Conservation (phyloP, 2,797 vertebrate species). For the Zalophus californianus region DNA sequence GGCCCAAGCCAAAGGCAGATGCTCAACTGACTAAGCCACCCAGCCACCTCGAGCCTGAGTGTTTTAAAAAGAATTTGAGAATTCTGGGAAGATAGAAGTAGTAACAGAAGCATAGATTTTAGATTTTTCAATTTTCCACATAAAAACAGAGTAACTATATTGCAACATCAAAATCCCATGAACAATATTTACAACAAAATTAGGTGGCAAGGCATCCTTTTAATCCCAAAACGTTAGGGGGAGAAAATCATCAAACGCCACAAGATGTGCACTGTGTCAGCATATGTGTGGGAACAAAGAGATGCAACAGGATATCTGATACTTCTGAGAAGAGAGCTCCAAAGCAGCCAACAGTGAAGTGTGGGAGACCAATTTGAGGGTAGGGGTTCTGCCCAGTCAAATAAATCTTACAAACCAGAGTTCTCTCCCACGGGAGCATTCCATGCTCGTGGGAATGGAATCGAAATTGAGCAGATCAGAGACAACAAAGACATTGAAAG, state of each 20-base stretch:
- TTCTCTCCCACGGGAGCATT: background rate
- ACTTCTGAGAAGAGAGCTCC: background rate
- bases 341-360: background rate
- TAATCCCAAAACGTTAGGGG: background rate
- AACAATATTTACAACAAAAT: conserved; percentile 46
- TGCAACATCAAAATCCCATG: conserved; percentile 27
- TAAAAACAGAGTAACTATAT: background rate
- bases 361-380: background rate
- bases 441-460: background rate
- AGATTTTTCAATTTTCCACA: conserved; percentile 28
- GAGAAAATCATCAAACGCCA: background rate
- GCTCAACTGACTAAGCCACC: background rate
- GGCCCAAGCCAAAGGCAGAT: background rate
- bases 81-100: conserved; percentile 12
- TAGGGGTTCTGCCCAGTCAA: background rate
- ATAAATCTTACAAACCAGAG: background rate
- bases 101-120: background rate
- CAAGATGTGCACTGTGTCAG: background rate
- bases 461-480: conserved; percentile 6
- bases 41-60: background rate
- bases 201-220: background rate
- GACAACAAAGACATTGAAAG: background rate
- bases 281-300: background rate
- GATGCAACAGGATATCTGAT: background rate
- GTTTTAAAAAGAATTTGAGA: conserved; percentile 38